Base-by-base conservation (phyloP, 2,113 vertebrate genomes). In the Gymnarchus niloticus region DNA sequence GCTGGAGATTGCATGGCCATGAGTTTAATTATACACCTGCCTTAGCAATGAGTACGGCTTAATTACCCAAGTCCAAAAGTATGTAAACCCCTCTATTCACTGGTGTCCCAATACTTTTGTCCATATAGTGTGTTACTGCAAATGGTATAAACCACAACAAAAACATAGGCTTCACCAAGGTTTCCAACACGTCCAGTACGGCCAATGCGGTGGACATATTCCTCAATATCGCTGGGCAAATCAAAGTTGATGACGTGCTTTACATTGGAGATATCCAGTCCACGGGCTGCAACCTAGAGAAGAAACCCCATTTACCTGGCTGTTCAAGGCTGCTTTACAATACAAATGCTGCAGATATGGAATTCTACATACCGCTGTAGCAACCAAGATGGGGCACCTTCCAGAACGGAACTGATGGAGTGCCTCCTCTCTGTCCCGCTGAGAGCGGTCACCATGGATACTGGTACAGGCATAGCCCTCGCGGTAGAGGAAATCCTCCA, bases 191-290 rank as follows among this genome's bases (percentile, higher is more conserved):
- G 95, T n/a, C 98, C 98, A 0, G 98, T 99, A 89, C 98, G 97
- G n/a, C 98, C 98, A 84, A 99, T 99, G 54, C 98, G 96, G 90
- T 99, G 97, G 19, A 99, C 97, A 0, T 99, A 99, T 89, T 99
- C 98, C 88, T 99, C 98, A 56, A 99, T 99, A 91, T 99, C 98
- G 78, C 97, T 99, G 0, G 98, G 98, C 87, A 99, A 94, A 90
- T 99, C 98, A 1, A 99, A 99, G 92, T 99, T 99, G 87, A 99
- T 99, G 25, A 99, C 97, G 0, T 99, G 98, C 86, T 99, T 99
- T 65, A 99, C 98, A 49, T 99, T 99, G 91, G 96, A 97, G 88
- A 99, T 99, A 89, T 99, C 98, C 90, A 99, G 92, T 87, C 97
- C 98, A 90, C 98, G 96, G 89, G 98, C 98, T 84, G 98, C 98